Percentiles rank a stretch among this genome's conserved stretches.
phyloP scores from a whole-genome alignment of 1,140 invertebrate genomes.

The Cotesia glomerata region DNA sequence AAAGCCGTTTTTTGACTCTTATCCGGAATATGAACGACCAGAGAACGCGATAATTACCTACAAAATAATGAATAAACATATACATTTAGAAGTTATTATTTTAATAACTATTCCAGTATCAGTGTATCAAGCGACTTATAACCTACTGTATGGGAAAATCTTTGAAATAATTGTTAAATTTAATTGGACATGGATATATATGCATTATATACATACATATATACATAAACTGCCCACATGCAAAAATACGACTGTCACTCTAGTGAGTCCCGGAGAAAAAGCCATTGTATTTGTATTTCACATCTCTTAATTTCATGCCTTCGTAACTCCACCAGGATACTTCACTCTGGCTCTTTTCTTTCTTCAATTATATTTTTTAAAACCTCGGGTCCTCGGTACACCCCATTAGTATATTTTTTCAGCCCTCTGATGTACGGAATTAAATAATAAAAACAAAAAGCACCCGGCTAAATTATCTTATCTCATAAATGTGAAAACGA shows the following conservation, averaged over 20 bases:
- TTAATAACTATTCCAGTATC: too few species aligned
- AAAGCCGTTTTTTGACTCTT: too few species aligned
- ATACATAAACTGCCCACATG: background rate
- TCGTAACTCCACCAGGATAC: conserved; percentile 24
- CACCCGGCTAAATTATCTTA: too few species aligned
- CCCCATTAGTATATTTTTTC: too few species aligned
- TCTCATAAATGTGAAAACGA: too few species aligned
- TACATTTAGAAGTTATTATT: too few species aligned
- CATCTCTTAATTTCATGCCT: conserved; percentile 35
- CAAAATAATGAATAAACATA: too few species aligned
- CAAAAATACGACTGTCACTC: background rate
- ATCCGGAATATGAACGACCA: too few species aligned
- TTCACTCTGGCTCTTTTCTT: background rate
- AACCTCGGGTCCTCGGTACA: background rate
- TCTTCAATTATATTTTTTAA: background rate
- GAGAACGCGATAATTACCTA: too few species aligned
- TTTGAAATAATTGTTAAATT: background rate
- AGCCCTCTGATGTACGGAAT: too few species aligned
- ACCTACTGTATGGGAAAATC: background rate
- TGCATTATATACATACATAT: background rate
- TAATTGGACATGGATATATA: background rate
- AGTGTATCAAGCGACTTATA: too few species aligned
- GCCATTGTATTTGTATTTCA: conserved; percentile 15
- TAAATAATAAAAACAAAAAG: too few species aligned
- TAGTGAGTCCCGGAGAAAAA: background rate